A percentile compares a stretch with the other conserved stretches of the same genome.
phyloP scores from a whole-genome alignment of 1,140 invertebrate species.

The Tachypleus tridentatus region DNA sequence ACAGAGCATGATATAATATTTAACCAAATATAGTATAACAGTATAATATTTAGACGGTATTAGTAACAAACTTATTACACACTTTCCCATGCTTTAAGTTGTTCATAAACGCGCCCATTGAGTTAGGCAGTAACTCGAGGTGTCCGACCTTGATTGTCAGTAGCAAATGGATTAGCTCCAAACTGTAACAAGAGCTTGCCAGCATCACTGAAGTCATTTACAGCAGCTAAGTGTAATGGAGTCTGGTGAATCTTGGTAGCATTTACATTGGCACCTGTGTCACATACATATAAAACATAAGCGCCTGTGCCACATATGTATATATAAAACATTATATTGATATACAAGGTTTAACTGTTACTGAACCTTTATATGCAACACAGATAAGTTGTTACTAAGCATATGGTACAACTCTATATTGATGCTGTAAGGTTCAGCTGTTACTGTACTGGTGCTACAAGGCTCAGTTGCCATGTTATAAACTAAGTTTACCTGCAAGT shows the following conservation, averaged over 20 bases:
- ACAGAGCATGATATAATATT: too few species aligned
- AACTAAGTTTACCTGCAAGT: slow-evolving; percentile 19
- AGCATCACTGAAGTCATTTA: slow-evolving; percentile 15
- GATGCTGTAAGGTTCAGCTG: background rate
- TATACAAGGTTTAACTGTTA: background rate
- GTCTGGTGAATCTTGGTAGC: slow-evolving; percentile 30
- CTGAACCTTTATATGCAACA: background rate
- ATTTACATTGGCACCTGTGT: slow-evolving; percentile 30
- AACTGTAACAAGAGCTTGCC: slow-evolving; percentile 13
- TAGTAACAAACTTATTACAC: too few species aligned
- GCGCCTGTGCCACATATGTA: too few species aligned
- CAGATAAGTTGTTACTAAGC: background rate
- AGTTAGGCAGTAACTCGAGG: slow-evolving; percentile 10
- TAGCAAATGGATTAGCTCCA: slow-evolving; percentile 19
- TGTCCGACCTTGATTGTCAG: slow-evolving; percentile 17
- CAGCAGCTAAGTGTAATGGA: slow-evolving; percentile 29
- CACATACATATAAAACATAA: too few species aligned
- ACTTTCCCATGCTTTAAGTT: background rate
- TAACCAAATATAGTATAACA: too few species aligned
- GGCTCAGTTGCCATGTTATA: background rate
- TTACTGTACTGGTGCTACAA: background rate
- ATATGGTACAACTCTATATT: background rate
- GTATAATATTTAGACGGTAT: too few species aligned
- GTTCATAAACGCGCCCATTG: slow-evolving; percentile 7
- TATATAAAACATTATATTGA: too few species aligned